Percentiles rank a stretch among this genome's conserved stretches.
phyloP scores from a whole-genome alignment of 2,888 invertebrate genomes.

The Netelia melanura region DNA sequence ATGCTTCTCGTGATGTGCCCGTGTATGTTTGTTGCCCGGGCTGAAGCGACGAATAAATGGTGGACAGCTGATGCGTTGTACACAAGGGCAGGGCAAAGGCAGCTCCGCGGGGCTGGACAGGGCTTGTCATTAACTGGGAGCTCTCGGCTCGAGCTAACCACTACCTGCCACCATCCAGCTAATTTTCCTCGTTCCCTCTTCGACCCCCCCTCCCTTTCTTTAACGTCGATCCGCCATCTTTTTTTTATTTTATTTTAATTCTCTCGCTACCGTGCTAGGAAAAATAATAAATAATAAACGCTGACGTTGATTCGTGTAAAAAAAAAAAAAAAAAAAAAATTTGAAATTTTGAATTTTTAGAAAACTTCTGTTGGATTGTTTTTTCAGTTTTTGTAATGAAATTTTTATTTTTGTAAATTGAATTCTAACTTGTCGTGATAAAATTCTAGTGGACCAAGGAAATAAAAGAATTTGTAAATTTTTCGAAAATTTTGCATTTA shows the following conservation, averaged over 20 bases:
- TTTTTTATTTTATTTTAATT: background rate
- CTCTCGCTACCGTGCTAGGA: too few species aligned
- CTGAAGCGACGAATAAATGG: slow-evolving; percentile 66
- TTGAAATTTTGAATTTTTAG: too few species aligned
- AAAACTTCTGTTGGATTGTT: too few species aligned
- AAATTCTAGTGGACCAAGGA: too few species aligned
- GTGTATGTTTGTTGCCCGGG: slow-evolving; percentile 30
- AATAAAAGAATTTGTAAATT: too few species aligned
- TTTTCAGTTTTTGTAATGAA: too few species aligned
- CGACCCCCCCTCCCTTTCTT: background rate
- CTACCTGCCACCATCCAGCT: slow-evolving; percentile 84
- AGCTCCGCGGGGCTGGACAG: slow-evolving; percentile 72
- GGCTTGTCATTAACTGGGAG: slow-evolving; percentile 85
- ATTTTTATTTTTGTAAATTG: too few species aligned
- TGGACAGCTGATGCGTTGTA: slow-evolving; percentile 77
- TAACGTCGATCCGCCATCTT: background rate
- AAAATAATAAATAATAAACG: too few species aligned
- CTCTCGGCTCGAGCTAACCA: slow-evolving; percentile 82
- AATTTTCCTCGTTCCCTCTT: slow-evolving; percentile 79
- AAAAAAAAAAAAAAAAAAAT: too few species aligned
- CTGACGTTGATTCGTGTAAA: too few species aligned
- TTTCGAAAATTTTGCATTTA: too few species aligned
- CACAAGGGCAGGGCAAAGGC: slow-evolving; percentile 75
- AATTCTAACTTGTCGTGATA: too few species aligned
- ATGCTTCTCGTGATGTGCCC: slow-evolving; percentile 33